Base-by-base conservation (phyloP, 2,113 vertebrate species). In the Cairina moschata region DNA sequence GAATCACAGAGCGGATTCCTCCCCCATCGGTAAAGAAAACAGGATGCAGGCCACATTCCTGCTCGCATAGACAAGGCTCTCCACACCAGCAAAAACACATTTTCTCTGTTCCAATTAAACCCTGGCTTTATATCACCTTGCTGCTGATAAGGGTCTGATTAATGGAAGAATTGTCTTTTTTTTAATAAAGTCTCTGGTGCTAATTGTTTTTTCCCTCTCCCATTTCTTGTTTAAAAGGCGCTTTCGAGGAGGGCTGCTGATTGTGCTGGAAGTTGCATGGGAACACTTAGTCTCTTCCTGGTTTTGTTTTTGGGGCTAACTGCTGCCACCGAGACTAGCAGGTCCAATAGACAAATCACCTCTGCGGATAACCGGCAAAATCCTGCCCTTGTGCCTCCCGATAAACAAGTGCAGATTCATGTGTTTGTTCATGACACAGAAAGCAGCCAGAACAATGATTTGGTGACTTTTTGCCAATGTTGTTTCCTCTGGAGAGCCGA, bases 31-130 rank as follows among this genome's bases (percentile, higher is more conserved):
- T 23, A 85, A 97, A 97, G 96, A 97, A 98, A 99, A 99, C 98
- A 99, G 98, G 98, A 99, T 97, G 98, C 98, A 97, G 95, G 98
- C 97, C 97, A 93, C 97, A 98, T 98, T 98, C 98, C 98, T 98
- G 96, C 69, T 81, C 9, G 1, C 96, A 98, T 96, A 98, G 97
- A 72, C 98, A 98, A 76, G 93, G 62, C 83, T 90, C 87, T 72
- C 95, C 90, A 88, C 73, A 97, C 92, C 95, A 94, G 97, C 97
- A 97, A 88, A 87, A 96, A 97, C 97, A 94, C 95, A 95, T 95
- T 91, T 38, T 63, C 96, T 96, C 96, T 40, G 94, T 93, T 93
- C 79, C 95, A 96, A 97, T 97, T 98, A 98, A 97, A 97, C 87
- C 78, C 97, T 81, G 97, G 96, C 98, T 98, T 56, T 97, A 44